Evolutionary conservation across 2,797 vertebrate species (phyloP).

Genomic region (Alcedo quadribrachys): DNA sequence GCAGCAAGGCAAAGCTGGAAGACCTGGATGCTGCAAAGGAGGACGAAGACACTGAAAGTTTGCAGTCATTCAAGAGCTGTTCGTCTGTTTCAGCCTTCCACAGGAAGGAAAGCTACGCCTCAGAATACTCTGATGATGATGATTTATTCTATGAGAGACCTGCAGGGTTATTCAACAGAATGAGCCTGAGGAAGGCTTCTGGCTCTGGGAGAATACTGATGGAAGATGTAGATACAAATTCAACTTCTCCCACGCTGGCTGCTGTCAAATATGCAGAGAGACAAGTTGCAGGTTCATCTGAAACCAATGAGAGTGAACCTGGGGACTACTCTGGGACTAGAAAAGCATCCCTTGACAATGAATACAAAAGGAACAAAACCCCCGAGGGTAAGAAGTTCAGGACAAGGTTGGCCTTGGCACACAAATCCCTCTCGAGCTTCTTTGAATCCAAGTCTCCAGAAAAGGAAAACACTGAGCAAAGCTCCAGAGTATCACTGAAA

Average conservation of each 20-base stretch:
- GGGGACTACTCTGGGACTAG: constrained; percentile 38
- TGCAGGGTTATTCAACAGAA: constrained; percentile 54
- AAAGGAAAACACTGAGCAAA: constrained; percentile 75
- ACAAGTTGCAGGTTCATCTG: not conserved
- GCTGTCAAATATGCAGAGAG: not conserved
- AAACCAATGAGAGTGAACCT: constrained; percentile 12
- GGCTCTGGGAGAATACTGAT: constrained; percentile 37
- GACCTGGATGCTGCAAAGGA: constrained; percentile 46
- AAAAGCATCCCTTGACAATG: constrained; percentile 58
- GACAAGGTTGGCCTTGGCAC: constrained; percentile 85
- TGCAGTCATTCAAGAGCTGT: constrained; percentile 51
- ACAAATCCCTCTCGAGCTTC: constrained; percentile 87
- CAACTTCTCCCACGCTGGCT: not conserved
- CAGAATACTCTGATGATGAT: constrained; percentile 75
- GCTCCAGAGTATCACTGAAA: constrained; percentile 44
- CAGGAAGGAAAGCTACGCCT: constrained; percentile 31
- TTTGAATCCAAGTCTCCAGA: constrained; percentile 85
- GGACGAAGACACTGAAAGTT: constrained; percentile 56
- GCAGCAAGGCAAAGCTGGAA: constrained; percentile 50
- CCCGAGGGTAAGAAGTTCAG: constrained; percentile 83
- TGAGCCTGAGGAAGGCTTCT: constrained; percentile 67
- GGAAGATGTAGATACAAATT: not conserved
- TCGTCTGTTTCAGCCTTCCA: constrained; percentile 15
- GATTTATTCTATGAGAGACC: constrained; percentile 72
- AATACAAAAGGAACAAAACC: constrained; percentile 79